Base-by-base conservation (phyloP, 2,113 vertebrate genomes). In the Piaya cayana region DNA sequence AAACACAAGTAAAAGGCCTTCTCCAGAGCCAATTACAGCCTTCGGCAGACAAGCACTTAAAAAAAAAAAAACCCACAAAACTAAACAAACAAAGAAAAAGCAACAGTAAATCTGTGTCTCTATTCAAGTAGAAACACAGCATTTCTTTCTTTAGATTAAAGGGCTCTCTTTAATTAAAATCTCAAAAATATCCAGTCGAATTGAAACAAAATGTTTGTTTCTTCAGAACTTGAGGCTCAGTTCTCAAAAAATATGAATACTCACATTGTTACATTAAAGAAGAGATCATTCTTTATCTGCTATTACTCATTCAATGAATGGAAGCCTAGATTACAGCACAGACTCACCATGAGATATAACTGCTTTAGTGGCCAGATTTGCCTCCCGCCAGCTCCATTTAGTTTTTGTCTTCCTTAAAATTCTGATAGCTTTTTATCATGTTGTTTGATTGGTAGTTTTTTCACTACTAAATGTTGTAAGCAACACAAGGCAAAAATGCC, bases 1-100 rank as follows among this genome's bases (percentile, higher is more conserved):
- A 95, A 93, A 94, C 56, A 93, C 88, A 76, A 95, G 90, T 82
- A 95, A 90, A 96, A 89, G 49, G 59, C 85, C 91, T 97, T 96
- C 93, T 93, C 88, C 95, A 87, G 92, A 95, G 69, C 95, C 95
- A 88, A 60, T 92, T 93, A 84, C 62, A 82, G 95, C 91, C 90
- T 82, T 43, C 20, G 43, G 88, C 32, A 18, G 93, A 92, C 70
- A 84, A 82, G 53, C 22, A 1, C 49, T 90, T 93, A 5, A 69
- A 34, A 83, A 85, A 88, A 47, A 86, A 36, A 68, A 37, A 27
- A 49, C 25, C 12, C 36, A 25, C 29, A 52, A 84, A 86, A 77
- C 71, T 59, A 91, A 95, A 87, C 64, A 95, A 96, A 88, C 79
- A 92, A 92, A 85, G 78, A 36, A 69, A 94, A 94, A 95, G 86